A percentile compares a stretch with the other conserved stretches of the same genome.
Conservation (phyloP, 2,113 vertebrate genomes). For the Alces alces region DNA sequence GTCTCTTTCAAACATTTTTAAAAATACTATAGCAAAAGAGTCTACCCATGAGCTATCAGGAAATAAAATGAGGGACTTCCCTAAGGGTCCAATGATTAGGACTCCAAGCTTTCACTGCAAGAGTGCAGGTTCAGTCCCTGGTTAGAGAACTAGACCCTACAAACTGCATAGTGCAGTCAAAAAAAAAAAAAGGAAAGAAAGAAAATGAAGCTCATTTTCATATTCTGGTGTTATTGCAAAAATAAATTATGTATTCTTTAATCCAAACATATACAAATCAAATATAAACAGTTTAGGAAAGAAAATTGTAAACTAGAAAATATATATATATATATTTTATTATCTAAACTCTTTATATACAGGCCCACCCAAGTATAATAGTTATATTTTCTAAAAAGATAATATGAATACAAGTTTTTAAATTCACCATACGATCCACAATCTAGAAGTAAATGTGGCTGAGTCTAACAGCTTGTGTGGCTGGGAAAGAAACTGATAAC, state of each 20-base stretch:
- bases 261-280: background rate
- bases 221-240: background rate
- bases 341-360: background rate
- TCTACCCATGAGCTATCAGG: background rate
- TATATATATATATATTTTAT: background rate
- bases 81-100: background rate
- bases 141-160: background rate
- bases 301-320: background rate
- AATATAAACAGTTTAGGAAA: background rate
- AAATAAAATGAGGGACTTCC: background rate
- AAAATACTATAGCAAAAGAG: background rate
- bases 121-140: background rate
- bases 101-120: background rate
- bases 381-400: background rate
- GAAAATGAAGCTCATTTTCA: background rate
- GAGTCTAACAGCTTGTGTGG: background rate
- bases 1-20: background rate
- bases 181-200: background rate
- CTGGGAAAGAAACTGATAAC: background rate
- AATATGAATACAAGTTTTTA: background rate
- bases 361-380: background rate
- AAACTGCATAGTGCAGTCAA: background rate
- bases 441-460: background rate
- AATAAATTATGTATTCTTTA: background rate
- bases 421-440: background rate